Base-by-base conservation (phyloP, 1,140 invertebrate genomes). In the Apis florea region DNA sequence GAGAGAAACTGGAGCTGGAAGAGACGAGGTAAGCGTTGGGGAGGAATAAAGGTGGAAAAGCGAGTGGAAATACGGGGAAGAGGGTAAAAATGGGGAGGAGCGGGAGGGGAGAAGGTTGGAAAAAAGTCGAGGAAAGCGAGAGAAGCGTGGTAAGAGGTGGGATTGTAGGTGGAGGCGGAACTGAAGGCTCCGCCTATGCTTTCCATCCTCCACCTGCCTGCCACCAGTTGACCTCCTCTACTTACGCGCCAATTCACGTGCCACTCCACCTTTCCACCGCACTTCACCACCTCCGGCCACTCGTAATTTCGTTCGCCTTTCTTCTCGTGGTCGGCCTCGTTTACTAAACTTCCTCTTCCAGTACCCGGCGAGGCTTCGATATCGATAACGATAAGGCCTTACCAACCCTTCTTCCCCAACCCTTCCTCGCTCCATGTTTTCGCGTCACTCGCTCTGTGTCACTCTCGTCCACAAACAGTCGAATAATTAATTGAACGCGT, bases 131-230 rank as follows among this genome's bases (percentile, higher is more conserved):
- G 84, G 82, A 87, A 82, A 86, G 53, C 84, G 68, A 67, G 68
- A 67, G 53, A 51, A 26, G 74, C 79, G 49, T 75, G 72, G 70
- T 81, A 87, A 88, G 91, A 91, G 88, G 90, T 88, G 87, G 88
- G 90, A 76, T 86, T 74, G 87, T 88, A 91, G 88, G 90, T 88
- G 86, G 90, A 90, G 89, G 89, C 88, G 80, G 72, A 84, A 56
- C 69, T 79, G 86, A 91, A 92, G 72, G 90, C 91, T 90, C 91
- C 91, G 91, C 91, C 91, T 91, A 89, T 90, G 85, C 72, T 83
- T 80, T 89, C 81, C 54, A 70, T 53, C 64, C 70, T 61, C 67
- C 59, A 70, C 79, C 40, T 67, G 79, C 79, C 40, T 67, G 79
- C 68, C 68, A 31, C 21, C 64, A 71, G 53, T 75, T 74, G 75